Evolutionary conservation across 2,797 vertebrate genomes (phyloP), one percentile per base, ranked within the genome.

Genomic region (Iguana delicatissima): DNA sequence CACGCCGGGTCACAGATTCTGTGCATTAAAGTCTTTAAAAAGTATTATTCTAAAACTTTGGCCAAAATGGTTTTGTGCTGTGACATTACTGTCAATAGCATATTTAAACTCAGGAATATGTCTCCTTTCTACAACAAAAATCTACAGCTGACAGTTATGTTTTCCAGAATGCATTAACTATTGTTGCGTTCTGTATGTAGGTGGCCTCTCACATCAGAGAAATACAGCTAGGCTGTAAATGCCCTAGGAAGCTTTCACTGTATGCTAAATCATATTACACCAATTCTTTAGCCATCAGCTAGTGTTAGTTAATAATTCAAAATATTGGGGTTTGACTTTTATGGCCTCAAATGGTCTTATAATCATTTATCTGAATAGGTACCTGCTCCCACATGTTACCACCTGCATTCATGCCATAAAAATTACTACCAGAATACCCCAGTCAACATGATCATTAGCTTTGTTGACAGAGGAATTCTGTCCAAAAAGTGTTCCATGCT

Each of bases 231-330:
- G 14, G 16, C 20, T 26, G 42, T 72, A 52, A 86, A 86, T 59
- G 72, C n/a, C 76, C 57, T 32, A 16, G 22, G 18, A 80, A 9
- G n/a, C 6, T 76, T 59, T 76, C 13, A 7, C 22, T 76, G 85
- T 52, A 1, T 57, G 35, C 76, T 52, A 18, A 22, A 59, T 9
- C 38, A 76, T 12, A 76, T 76, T 42, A 38, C 16, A 57, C 76
- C 59, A 86, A 55, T 38, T 46, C 46, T 29, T 4, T 24, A 35
- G n/a, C 42, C 26, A 35, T 2, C 32, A 35, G 38, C 35, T 57
- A 59, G n/a, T 59, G 74, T 86, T 72, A 57, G 85, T n/a, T 35
- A n/a, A 13, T 20, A 86, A 52, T 76, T 86, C n/a, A 57, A 76
- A 76, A 20, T 24, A 64, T n/a, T 57, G n/a, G 10, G 32, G 38